Evolutionary conservation across 2,888 invertebrate genomes (phyloP), one percentile per base, ranked within the genome.

Genomic region (Theodoxus fluviatilis): DNA sequence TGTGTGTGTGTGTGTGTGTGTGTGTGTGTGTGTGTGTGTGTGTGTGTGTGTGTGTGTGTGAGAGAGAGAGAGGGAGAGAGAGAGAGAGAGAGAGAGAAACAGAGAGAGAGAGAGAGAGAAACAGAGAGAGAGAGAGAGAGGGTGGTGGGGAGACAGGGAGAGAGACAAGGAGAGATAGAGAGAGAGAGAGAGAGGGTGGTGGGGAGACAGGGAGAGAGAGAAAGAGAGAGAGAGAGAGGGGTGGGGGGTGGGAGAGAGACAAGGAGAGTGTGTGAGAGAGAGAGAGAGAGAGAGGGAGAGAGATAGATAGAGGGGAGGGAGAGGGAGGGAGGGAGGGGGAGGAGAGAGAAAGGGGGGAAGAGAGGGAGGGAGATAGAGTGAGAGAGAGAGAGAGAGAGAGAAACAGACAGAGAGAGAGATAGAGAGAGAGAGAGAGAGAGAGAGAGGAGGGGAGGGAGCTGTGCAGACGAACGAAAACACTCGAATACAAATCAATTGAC

Each of bases 11-110:
- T 64, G 38, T 55, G 47, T 35, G 61, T 33, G 61, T 49, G 47
- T 59, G 63, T 47, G 63, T 69, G 47, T 33, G 63, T 33, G 47
- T 61, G 33, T 22, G 28, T 67, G 67, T 25, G 40, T 67, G 52
- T 67, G 67, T 38, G 67, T 65, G 65, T 38, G 40, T 61, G 61
- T 12, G 28, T n/a, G 9, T 61, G 9, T 33, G 9, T 6, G 63
- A 63, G n/a, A 63, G 63, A 37, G 37, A 63, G 63, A 63, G 37
- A 37, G 63, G 25, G 37, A 35, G 37, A 63, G n/a, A 63, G 63
- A 35, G n/a, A 63, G 63, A 35, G 3, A 63, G 63, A 63, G 3
- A 63, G 33, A 63, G 3, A 35, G 37, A 63, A 4, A 33, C n/a
- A 63, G 3, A 63, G 63, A 35, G 2, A 35, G 63, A 49, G 49